These are phyloP conservation scores for Microcaecilia unicolor DNA, from an alignment of 2,797 vertebrate genomes.

Conservation along the genomic window DNA sequence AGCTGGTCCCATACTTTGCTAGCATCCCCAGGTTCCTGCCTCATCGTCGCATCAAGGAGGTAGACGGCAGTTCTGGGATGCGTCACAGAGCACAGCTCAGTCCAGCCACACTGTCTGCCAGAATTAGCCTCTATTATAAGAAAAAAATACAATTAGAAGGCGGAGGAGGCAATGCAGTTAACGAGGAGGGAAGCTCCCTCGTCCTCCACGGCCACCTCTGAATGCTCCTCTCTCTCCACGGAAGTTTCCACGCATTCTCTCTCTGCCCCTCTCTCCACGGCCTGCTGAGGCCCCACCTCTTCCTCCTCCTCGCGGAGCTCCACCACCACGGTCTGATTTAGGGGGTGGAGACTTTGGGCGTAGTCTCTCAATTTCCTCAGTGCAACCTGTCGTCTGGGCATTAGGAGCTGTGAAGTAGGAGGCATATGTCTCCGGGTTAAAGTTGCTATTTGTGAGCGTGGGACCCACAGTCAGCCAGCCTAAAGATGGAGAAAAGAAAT, in stretches of 20 bases:
- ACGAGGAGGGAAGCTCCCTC: conserved; percentile 80
- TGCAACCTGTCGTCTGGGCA: conserved; percentile 82
- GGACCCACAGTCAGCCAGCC: conserved; percentile 96
- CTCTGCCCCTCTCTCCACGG: conserved; percentile 82
- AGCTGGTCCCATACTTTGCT: too few species aligned
- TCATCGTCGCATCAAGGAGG: too few species aligned
- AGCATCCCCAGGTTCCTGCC: too few species aligned
- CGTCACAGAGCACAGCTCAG: too few species aligned
- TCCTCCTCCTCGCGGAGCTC: conserved; percentile 75
- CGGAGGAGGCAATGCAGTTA: conserved; percentile 34
- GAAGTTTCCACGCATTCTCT: conserved; percentile 88
- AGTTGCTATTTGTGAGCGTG: conserved; percentile 95
- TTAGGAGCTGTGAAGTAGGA: conserved; percentile 73
- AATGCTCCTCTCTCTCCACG: conserved; percentile 87
- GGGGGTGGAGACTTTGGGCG: conserved; percentile 87
- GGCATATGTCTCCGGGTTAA: conserved; percentile 83
- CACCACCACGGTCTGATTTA: conserved; percentile 82
- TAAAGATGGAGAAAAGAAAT: conserved; percentile 24
- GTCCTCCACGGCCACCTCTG: conserved; percentile 77
- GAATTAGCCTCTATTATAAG: neutral
- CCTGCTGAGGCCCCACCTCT: conserved; percentile 75
- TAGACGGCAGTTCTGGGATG: too few species aligned
- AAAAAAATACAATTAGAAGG: neutral
- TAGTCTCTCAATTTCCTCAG: conserved; percentile 92
- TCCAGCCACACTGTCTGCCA: too few species aligned